These are phyloP conservation scores for Apamea epomidion DNA, from an alignment of 2,888 invertebrate genomes.

Conservation along the genomic window DNA sequence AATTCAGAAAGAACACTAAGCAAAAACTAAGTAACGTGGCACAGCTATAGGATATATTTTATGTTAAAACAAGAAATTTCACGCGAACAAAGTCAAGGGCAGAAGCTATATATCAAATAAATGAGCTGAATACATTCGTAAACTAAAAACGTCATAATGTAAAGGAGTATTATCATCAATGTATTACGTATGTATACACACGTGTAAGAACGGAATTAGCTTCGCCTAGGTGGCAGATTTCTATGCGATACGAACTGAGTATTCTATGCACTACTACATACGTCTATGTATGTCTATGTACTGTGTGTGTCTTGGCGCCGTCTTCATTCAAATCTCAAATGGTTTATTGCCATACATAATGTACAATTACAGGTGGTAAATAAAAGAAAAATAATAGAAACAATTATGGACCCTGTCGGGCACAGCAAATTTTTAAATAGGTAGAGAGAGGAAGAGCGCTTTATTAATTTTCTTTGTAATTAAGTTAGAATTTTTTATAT, in stretches of 20 bases:
- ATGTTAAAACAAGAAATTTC: neutral
- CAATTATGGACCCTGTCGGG: too few relatives aligned
- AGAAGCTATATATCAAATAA: neutral
- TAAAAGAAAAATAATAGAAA: too few relatives aligned
- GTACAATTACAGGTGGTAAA: too few relatives aligned
- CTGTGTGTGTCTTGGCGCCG: constrained; percentile 14
- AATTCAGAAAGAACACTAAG: neutral
- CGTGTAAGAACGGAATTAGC: constrained; percentile 44
- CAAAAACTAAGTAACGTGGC: neutral
- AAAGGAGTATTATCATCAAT: constrained; percentile 20
- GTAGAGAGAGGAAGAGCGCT: too few relatives aligned
- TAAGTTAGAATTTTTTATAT: too few relatives aligned
- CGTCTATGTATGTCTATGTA: neutral
- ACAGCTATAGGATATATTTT: neutral
- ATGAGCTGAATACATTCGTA: neutral
- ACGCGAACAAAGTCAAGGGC: neutral
- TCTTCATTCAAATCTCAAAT: too few relatives aligned
- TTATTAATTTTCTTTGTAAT: too few relatives aligned
- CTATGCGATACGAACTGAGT: constrained; percentile 8
- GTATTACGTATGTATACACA: constrained; percentile 23
- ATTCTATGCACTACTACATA: neutral
- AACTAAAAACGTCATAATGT: constrained; percentile 7
- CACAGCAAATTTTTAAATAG: too few relatives aligned
- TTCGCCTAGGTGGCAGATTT: constrained; percentile 22
- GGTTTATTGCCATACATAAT: too few relatives aligned